Evolutionary conservation across 1,140 invertebrate genomes (phyloP), one percentile per base, ranked within the genome.

Genomic region (Sarcophaga peregrina): DNA sequence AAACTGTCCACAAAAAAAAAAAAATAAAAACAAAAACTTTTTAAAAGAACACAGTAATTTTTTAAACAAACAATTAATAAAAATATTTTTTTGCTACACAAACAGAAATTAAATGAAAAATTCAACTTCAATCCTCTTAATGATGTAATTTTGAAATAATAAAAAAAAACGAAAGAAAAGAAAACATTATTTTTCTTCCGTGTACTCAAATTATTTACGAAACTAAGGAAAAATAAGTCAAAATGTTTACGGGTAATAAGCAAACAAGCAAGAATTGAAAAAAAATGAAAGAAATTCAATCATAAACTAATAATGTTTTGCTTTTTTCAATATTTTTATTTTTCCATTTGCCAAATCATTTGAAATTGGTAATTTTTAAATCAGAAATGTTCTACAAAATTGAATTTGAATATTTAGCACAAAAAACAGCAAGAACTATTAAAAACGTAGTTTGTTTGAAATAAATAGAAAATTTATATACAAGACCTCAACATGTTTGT

Each of bases 21-120:
- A 62, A n/a, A 62, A n/a, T 62, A 62, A 62, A 62, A 62, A 62
- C 15, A 62, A 62, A 62, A 13, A 17, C 25, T 37, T 37, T 37
- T 37, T 4, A 37, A 37, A 37, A 37, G 25, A 37, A 20, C 5
- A 68, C 62, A 68, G 62, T 68, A 68, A 68, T 68, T 68, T 20
- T 68, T 68, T 68, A 68, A 68, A 68, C 17, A 68, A 68, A 68
- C 62, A 68, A 68, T 68, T 20, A 68, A 68, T 20, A 68, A 68
- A 20, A 20, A 10, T n/a, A 68, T 9, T 17, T n/a, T 68, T 8
- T 8, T 20, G n/a, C n/a, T 68, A 68, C 62, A 68, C 62, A 25
- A 10, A 10, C 7, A 68, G 6, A 68, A 62, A 58, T n/a, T 58
- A 58, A 37, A 58, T 58, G 11, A 15, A 58, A 58, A 58, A 37